Base-by-base conservation (phyloP, 2,797 vertebrate genomes). In the Girardinus metallicus region DNA sequence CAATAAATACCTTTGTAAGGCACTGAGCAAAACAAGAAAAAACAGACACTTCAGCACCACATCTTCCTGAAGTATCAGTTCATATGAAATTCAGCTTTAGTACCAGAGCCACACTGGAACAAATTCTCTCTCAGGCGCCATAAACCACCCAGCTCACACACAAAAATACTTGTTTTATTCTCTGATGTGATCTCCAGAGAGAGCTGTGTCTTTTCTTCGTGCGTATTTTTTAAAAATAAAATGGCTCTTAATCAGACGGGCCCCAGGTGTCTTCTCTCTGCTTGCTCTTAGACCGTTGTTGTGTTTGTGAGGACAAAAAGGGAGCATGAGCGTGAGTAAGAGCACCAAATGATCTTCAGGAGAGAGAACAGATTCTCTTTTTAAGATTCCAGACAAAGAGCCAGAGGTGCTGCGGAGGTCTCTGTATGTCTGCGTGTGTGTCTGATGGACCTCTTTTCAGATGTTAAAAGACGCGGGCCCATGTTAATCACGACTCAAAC, bases 171-270 rank as follows among this genome's bases (percentile, higher is more conserved):
- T 55, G 47, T 51, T 36, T 73, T 51, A 23, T 49, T 36, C 34
- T 36, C 16, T 16, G 15, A 36, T 21, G 31, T 36, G 62, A 36
- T 64, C 34, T 36, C 3, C 2, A 34, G 62, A 64, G 11, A 44
- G 23, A 44, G 26, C 15, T 4, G 46, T 49, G 2, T n/a, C 11
- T 34, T 21, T 34, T 12, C 29, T 21, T 0, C 6, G 7, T 23
- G 10, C 10, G 23, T 26, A 36, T 53, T 26, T 74, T 36, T 2
- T 0, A 5, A 21, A 31, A 73, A 39, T 79, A 83, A 90, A 90
- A 90, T 87, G 82, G 83, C 79, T 88, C 85, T 85, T 83, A 87
- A 81, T 86, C 79, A 89, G 34, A 26, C 43, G 47, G 86, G 73
- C 82, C 72, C 87, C 88, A 93, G 84, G 87, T 91, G 83, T 70